Base-by-base conservation (phyloP, 2,797 vertebrate genomes). In the Fistularia tabacaria region DNA sequence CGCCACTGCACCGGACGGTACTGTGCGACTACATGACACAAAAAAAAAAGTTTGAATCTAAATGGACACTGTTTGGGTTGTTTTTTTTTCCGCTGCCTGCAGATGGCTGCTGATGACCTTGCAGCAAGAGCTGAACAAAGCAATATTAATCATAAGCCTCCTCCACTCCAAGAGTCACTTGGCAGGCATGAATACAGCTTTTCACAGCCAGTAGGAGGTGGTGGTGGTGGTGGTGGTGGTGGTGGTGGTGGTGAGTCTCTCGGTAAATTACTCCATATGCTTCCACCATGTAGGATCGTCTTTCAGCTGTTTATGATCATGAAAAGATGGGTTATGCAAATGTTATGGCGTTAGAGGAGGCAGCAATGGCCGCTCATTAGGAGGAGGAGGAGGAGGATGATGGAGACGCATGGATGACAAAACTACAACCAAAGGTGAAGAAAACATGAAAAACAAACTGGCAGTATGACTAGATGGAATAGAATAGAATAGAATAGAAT, bases 71-170 rank as follows among this genome's bases (percentile, higher is more conserved):
- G 25, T 25, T 25, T 25, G 25, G 25, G 2, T 12, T 48, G 9
- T 41, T 5, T 12, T 10, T 9, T 59, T 57, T 56, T 5, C 49
- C 52, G 38, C 43, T 57, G 61, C 59, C 69, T 74, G 52, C 70
- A 82, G 73, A 76, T 79, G 77, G 77, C 53, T 72, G 73, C 64
- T 73, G 76, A 74, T 81, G 76, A 79, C 80, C 74, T 85, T 77
- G 51, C 75, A 74, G 40, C 44, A 61, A 69, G 69, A 64, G 70
- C 66, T 65, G 67, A 74, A 59, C 64, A 83, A 79, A 80, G 65
- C 40, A 5, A 59, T 65, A 80, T 82, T 67, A 65, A 84, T 85
- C 79, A 71, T 64, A 50, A 39, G 64, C 69, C 61, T 73, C 70
- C 56, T 79, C 58, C 67, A 57, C 67, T 71, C 52, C 56, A 49